A percentile compares a stretch with the other conserved stretches of the same genome.
phyloP scores from a whole-genome alignment of 2,113 vertebrate species.

The Hyaena hyaena region DNA sequence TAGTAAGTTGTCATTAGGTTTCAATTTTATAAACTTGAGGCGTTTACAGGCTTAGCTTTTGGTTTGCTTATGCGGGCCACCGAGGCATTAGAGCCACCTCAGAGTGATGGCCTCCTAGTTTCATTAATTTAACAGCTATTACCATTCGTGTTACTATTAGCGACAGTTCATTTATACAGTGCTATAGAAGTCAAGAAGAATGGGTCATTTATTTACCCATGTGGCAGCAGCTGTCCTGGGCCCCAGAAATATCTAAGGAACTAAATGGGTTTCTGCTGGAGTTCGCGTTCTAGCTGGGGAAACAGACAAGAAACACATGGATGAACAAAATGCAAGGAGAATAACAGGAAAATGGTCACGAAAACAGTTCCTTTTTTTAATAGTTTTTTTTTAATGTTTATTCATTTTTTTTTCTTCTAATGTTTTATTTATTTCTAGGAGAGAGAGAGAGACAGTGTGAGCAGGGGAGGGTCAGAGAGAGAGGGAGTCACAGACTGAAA shows the following conservation, averaged over 20 bases:
- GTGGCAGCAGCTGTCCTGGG: not conserved
- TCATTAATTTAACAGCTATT: not conserved
- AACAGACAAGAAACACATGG: fast-evolving
- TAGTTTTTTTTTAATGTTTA: too few species aligned
- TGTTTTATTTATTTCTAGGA: too few species aligned
- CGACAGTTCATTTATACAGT: not conserved
- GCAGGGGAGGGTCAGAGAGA: too few species aligned
- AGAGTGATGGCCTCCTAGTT: not conserved
- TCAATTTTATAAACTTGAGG: not conserved
- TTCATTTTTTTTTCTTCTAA: too few species aligned
- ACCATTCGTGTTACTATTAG: not conserved
- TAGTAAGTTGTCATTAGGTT: not conserved
- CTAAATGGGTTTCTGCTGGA: not conserved
- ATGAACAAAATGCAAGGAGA: not conserved
- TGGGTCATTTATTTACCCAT: not conserved
- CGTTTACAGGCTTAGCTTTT: not conserved
- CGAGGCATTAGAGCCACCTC: not conserved
- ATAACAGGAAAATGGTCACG: too few species aligned
- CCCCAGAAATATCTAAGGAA: not conserved
- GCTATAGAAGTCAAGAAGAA: not conserved
- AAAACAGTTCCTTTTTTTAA: not conserved
- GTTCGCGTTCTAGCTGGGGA: not conserved
- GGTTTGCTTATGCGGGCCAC: not conserved
- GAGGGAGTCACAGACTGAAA: too few species aligned
- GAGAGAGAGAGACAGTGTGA: too few species aligned